Evolutionary conservation across 2,113 vertebrate species (phyloP).

Genomic region (Archocentrus centrarchus): DNA sequence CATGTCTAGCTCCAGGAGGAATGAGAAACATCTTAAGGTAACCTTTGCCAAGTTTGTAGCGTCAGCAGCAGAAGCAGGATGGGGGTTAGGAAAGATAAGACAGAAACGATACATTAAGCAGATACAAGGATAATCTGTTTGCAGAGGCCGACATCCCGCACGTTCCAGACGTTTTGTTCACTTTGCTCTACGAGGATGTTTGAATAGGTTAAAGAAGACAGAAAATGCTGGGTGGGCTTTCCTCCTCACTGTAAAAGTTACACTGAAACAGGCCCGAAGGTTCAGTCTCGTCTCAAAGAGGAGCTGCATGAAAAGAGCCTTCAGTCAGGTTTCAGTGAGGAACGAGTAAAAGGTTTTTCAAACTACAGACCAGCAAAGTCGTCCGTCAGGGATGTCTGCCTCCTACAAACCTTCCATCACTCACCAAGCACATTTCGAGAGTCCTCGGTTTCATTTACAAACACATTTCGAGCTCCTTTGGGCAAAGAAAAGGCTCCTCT

Average conservation of each 20-base stretch:
- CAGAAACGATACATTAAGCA: constrained; percentile 76
- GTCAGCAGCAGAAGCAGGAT: constrained; percentile 48
- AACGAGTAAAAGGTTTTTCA: not conserved
- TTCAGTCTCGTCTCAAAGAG: constrained; percentile 45
- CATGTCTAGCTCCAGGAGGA: constrained; percentile 96
- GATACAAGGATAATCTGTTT: constrained; percentile 38
- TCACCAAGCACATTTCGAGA: constrained; percentile 90
- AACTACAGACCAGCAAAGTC: constrained; percentile 56
- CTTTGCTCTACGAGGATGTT: constrained; percentile 65
- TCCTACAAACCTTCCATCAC: constrained; percentile 79
- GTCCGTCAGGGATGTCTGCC: constrained; percentile 78
- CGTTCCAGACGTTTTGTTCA: constrained; percentile 46
- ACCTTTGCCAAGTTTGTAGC: constrained; percentile 87
- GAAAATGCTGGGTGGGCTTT: constrained; percentile 11
- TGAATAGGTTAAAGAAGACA: not conserved
- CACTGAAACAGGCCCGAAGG: constrained; percentile 45
- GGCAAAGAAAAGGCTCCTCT: constrained; percentile 90
- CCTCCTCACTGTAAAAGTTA: not conserved
- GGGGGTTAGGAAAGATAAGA: constrained; percentile 83
- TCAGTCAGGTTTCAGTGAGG: constrained; percentile 54
- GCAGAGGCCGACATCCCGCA: constrained; percentile 82
- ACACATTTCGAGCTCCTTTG: constrained; percentile 90
- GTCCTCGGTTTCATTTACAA: constrained; percentile 89
- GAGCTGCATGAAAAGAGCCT: constrained; percentile 47
- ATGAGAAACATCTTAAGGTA: constrained; percentile 99